phyloP scores from a whole-genome alignment of 2,888 invertebrate species.

The Agrochola lychnidis region DNA sequence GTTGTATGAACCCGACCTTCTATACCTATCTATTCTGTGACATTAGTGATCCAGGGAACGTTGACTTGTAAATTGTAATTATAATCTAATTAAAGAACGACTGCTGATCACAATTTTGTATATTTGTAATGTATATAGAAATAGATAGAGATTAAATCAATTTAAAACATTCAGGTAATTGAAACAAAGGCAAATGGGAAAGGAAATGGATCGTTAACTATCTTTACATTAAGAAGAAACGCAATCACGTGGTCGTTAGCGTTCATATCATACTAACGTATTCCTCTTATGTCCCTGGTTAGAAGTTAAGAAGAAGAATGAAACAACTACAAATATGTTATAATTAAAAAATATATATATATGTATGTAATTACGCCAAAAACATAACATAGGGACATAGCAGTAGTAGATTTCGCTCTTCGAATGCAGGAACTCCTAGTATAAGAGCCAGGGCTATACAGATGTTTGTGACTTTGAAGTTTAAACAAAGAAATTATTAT shows the following conservation, averaged over 20 bases:
- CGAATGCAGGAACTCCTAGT: too few relatives aligned
- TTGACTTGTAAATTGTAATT: slow-evolving; percentile 67
- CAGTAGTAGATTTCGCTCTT: not conserved
- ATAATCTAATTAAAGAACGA: slow-evolving; percentile 70
- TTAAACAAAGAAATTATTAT: too few relatives aligned
- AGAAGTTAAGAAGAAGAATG: not conserved
- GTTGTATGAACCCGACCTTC: not conserved
- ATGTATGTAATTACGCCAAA: not conserved
- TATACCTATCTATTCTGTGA: slow-evolving; percentile 12
- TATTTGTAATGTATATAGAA: slow-evolving; percentile 62
- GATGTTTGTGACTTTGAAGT: too few relatives aligned
- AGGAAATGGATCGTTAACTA: not conserved
- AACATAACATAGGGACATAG: not conserved
- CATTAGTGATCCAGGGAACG: slow-evolving; percentile 33
- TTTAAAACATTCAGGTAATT: not conserved
- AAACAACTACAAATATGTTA: not conserved
- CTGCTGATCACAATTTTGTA: slow-evolving; percentile 69
- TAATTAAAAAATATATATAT: too few relatives aligned
- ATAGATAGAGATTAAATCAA: not conserved
- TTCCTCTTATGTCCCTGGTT: not conserved
- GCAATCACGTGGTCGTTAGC: not conserved
- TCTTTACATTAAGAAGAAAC: not conserved
- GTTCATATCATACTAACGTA: too few relatives aligned
- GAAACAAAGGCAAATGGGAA: not conserved
- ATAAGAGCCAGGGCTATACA: too few relatives aligned